Percentiles rank a stretch among this genome's conserved stretches.
Evolutionary conservation across 35 echinoderm and acorn worm species (phyloP).

Genomic region (Apostichopus parvimensis): DNA sequence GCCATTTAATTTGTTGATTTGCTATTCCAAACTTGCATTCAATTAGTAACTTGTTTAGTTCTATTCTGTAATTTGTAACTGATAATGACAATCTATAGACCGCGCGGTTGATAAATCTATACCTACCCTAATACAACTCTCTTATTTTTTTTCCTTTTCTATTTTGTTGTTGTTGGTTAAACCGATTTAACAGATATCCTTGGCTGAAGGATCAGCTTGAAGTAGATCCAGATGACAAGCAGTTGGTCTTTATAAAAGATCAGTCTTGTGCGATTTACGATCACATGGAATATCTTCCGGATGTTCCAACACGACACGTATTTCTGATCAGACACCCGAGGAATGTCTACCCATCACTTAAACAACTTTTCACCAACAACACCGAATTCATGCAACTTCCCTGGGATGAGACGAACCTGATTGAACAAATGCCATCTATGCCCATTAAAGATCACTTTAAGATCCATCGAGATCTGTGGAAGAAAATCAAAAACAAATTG

Average conservation of each 20-base stretch:
- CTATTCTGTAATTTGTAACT: too few relatives aligned
- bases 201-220: not conserved
- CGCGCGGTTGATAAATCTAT: not conserved
- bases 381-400: not conserved
- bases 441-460: not conserved
- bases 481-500: not conserved
- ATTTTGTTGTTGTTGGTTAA: too few relatives aligned
- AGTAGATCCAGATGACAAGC: not conserved
- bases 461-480: conserved; percentile 2
- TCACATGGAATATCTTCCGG: not conserved
- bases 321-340: conserved; percentile 1
- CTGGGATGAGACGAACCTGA: not conserved
- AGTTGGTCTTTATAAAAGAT: conserved; percentile 7
- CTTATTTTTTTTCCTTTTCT: not conserved
- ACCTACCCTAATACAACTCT: not conserved
- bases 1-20: too few relatives aligned
- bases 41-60: too few relatives aligned
- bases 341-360: not conserved
- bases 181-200: not conserved
- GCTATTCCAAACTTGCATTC: too few relatives aligned
- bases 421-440: not conserved
- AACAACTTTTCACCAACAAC: not conserved
- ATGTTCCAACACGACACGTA: not conserved
- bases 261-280: not conserved
- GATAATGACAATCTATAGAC: too few relatives aligned